Conservation (phyloP, 2,888 invertebrate genomes). For the Anthophora plumipes region DNA sequence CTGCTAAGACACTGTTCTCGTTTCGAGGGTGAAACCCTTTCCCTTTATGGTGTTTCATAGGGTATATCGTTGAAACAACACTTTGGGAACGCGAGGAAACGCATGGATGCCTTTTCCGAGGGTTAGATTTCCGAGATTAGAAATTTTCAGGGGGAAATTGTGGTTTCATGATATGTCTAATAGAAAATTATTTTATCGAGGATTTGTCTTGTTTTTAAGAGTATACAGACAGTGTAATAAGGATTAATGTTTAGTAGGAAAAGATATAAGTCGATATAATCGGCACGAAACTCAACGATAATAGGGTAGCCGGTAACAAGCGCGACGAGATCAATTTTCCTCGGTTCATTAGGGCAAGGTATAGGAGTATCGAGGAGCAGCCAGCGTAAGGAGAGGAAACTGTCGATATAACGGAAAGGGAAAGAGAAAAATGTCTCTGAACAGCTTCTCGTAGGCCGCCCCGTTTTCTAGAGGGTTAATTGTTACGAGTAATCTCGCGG, state of each 20-base stretch:
- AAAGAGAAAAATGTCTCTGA: conserved; percentile 16
- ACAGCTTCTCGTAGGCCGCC: conserved; percentile 23
- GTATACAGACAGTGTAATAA: neutral
- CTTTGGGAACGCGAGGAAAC: conserved; percentile 38
- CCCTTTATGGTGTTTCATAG: conserved; percentile 30
- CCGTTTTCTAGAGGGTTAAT: conserved; percentile 55
- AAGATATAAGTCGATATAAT: neutral
- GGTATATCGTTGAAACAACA: conserved; percentile 42
- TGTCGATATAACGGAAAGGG: conserved; percentile 3
- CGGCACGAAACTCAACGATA: conserved; percentile 5
- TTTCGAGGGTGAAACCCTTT: conserved; percentile 30
- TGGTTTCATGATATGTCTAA: neutral
- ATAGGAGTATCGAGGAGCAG: conserved; percentile 25
- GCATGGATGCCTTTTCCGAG: conserved; percentile 41
- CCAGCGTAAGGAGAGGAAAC: neutral
- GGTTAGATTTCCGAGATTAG: conserved; percentile 12
- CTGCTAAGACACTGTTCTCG: conserved; percentile 25
- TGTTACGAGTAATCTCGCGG: conserved; percentile 60
- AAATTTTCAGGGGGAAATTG: neutral
- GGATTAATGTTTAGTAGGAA: neutral
- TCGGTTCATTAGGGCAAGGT: conserved; percentile 47
- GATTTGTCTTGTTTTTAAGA: neutral
- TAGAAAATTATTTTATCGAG: neutral
- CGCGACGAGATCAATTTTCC: conserved; percentile 51
- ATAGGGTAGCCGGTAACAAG: conserved; percentile 34